A percentile compares a stretch with the other conserved stretches of the same genome.
These are phyloP conservation scores for Holothuria leucospilota DNA, from an alignment of 53 echinoderm and acorn worm genomes.

Conservation along the genomic window DNA sequence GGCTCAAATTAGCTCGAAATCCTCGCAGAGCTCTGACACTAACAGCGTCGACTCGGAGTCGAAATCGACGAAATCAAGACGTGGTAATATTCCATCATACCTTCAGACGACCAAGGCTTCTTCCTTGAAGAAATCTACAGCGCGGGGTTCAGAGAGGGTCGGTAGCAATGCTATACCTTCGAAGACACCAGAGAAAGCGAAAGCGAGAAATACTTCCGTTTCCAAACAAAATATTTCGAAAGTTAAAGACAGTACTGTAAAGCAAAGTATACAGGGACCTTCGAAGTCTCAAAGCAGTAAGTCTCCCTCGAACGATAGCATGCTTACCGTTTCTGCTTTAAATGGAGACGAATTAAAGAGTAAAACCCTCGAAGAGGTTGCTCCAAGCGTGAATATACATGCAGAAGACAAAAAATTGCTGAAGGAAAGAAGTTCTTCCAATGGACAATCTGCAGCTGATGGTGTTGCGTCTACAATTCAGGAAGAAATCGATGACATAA, in stretches of 20 bases:
- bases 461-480: background rate
- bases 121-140: background rate
- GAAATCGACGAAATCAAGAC: background rate
- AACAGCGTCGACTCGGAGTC: slow-evolving; percentile 15
- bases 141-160: too few species aligned
- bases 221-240: background rate
- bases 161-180: background rate
- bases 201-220: background rate
- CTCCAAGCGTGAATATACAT: too few species aligned
- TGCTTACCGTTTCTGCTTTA: too few species aligned
- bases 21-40: slow-evolving; percentile 11
- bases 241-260: too few species aligned
- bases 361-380: too few species aligned
- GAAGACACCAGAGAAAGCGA: background rate
- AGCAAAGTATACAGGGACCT: too few species aligned
- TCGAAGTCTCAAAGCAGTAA: too few species aligned
- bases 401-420: too few species aligned
- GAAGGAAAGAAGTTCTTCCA: too few species aligned
- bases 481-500: background rate
- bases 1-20: background rate
- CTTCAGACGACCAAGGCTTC: background rate
- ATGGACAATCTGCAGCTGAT: too few species aligned
- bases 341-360: too few species aligned
- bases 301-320: too few species aligned
- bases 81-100: background rate